A percentile compares a stretch with the other conserved stretches of the same genome.
phyloP scores from a whole-genome alignment of 2,888 invertebrate genomes.

The Cantharis lateralis region DNA sequence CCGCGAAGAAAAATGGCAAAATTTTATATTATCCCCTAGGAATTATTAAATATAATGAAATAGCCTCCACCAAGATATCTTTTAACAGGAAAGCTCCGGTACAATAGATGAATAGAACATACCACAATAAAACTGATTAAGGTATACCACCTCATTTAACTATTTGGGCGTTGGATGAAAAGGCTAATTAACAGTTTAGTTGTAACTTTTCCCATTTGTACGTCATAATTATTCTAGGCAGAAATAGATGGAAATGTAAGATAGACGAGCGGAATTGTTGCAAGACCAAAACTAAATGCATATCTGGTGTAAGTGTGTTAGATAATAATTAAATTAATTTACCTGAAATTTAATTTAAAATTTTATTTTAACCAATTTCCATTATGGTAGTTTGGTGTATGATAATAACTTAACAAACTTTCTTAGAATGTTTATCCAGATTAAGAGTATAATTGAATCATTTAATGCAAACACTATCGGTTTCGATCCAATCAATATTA shows the following conservation, averaged over 20 bases:
- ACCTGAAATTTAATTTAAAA: neutral
- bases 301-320: neutral
- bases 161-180: conserved; percentile 9
- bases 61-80: conserved; percentile 17
- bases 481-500: neutral
- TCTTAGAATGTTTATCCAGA: neutral
- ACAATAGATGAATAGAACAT: conserved; percentile 20
- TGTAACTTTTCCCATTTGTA: conserved; percentile 33
- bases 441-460: neutral
- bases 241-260: conserved; percentile 5
- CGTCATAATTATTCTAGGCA: conserved; percentile 25
- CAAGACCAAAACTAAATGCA: neutral
- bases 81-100: conserved; percentile 13
- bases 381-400: neutral
- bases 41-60: conserved; percentile 12
- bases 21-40: neutral
- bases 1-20: neutral
- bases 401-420: neutral
- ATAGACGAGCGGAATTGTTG: conserved; percentile 9
- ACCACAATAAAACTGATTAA: conserved; percentile 15
- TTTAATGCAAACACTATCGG: neutral
- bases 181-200: conserved; percentile 12
- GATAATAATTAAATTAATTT: neutral
- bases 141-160: conserved; percentile 3
- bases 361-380: neutral